Evolutionary conservation across 53 echinoderm and acorn worm genomes (phyloP), one percentile per base, ranked within the genome.

Genomic region (Stichopus horrens): DNA sequence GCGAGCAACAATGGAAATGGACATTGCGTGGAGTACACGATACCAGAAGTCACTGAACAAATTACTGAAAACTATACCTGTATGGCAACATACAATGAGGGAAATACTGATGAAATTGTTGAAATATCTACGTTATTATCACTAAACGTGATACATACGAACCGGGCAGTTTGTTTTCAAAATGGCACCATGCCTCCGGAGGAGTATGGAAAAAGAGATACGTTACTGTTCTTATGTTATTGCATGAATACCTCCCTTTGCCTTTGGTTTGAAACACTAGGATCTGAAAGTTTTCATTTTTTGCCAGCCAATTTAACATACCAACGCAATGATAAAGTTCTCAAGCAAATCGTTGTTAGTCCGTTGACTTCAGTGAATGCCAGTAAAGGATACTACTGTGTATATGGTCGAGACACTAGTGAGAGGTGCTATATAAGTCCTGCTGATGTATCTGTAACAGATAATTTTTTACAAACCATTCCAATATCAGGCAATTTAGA

Each of bases 351-450:
- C 21, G 58, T 57, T 21, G 58, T 81, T 20, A 57, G 58, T 1
- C 81, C 81, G 13, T 56, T 81, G 23, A 81, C 8, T 7, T 9
- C 4, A 21, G 20, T 23, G 20, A 21, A 81, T 20, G 6, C 57
- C 4, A 6, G 21, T 56, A 22, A n/a, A 14, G 57, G 81, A 58
- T 81, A 81, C 55, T 55, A 81, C 20, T 81, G 81, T 54, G 16
- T 9, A 8, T 19, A 56, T 53, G 81, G 81, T 18, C 7, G 16
- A 18, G 2, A 3, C 18, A 8, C n/a, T 8, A 9, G 1, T 7
- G 58, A 81, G 58, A 81, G 81, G 23, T 81, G 81, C n/a, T 81
- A 57, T 19, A 81, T 81, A 7, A 57, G 81, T 18, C 56, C 81
- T 4, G 57, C 81, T 71, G 0, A 71, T 2, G 4, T 71, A 0